These are phyloP conservation scores for Martes martes DNA, from an alignment of 2,113 vertebrate species.

Conservation along the genomic window DNA sequence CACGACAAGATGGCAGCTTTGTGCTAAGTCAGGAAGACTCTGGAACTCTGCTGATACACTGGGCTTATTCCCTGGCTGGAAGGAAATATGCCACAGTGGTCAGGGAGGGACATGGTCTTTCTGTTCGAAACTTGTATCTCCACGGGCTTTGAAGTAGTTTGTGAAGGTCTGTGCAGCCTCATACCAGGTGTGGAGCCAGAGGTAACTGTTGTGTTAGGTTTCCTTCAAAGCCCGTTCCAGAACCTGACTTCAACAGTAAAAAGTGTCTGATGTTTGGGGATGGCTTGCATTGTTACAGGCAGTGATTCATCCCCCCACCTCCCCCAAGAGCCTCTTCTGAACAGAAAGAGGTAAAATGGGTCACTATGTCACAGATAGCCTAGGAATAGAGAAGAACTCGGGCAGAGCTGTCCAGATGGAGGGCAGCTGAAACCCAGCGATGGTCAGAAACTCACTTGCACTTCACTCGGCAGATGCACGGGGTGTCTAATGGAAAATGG, in stretches of 20 bases:
- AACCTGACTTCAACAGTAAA: constrained; percentile 35
- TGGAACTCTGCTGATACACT: background rate
- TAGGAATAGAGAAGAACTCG: background rate
- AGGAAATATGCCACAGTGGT: background rate
- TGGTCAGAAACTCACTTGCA: background rate
- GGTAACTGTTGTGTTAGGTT: constrained; percentile 46
- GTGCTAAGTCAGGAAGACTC: background rate
- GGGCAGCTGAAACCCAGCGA: background rate
- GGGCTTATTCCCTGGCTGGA: background rate
- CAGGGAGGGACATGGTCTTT: constrained; percentile 22
- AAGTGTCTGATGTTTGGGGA: constrained; percentile 29
- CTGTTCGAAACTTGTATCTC: constrained; percentile 17
- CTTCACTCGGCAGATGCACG: background rate
- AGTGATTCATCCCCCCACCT: background rate
- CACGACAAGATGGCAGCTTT: background rate
- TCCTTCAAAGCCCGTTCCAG: constrained; percentile 56
- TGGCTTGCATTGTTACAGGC: constrained; percentile 34
- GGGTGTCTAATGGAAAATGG: background rate
- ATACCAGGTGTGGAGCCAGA: constrained; percentile 44
- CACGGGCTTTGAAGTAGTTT: constrained; percentile 55
- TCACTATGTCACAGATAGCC: constrained; percentile 51
- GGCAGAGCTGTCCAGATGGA: background rate
- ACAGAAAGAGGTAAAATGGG: constrained; percentile 49
- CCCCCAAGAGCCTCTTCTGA: background rate
- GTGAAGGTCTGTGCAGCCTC: constrained; percentile 26